Evolutionary conservation across 2,797 vertebrate species (phyloP).

Genomic region (Tapera naevia): DNA sequence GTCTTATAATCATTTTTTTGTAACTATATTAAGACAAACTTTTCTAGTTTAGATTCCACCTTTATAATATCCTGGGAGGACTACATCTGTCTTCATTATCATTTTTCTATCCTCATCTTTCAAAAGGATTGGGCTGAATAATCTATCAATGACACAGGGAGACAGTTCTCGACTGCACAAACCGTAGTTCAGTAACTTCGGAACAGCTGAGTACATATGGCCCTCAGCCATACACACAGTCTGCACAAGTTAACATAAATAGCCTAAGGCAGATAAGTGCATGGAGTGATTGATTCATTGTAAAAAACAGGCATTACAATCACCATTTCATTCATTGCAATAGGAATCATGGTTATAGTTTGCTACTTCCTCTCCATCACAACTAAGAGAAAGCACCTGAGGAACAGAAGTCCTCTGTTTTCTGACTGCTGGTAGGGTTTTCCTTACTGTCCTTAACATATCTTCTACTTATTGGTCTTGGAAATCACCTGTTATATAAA

Average conservation of each 20-base stretch:
- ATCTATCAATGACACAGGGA: not conserved
- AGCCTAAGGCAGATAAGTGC: not conserved
- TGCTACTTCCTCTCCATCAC: not conserved
- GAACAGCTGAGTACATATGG: not conserved
- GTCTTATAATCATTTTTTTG: not conserved
- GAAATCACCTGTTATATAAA: not conserved
- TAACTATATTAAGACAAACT: not conserved
- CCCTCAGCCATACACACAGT: not conserved
- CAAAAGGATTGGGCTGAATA: not conserved
- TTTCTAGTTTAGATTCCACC: not conserved
- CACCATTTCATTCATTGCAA: not conserved
- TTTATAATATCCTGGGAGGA: not conserved
- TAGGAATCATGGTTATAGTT: not conserved
- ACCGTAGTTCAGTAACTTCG: not conserved
- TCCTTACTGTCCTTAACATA: not conserved
- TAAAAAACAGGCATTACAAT: not conserved
- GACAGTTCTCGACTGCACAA: not conserved
- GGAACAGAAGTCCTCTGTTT: not conserved
- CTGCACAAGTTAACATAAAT: not conserved
- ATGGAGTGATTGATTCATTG: not conserved
- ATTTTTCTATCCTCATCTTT: constrained; percentile 18
- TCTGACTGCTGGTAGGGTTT: not conserved
- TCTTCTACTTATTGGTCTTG: not conserved
- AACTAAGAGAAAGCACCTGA: not conserved
- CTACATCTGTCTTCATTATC: not conserved